Evolutionary conservation across 1,140 invertebrate genomes (phyloP).

Genomic region (Hestina assimilis): DNA sequence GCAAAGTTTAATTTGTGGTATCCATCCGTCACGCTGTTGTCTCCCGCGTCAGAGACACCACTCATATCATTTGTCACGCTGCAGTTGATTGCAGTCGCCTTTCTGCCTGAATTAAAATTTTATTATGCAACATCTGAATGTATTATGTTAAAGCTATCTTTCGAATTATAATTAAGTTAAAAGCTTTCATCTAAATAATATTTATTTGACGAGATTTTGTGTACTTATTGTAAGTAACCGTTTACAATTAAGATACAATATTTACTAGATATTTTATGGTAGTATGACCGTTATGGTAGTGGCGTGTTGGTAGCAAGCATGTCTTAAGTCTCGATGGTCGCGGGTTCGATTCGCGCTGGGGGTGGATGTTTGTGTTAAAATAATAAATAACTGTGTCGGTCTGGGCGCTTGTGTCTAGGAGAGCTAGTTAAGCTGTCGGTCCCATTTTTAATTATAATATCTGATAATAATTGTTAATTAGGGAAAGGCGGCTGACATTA

Average conservation of each 20-base stretch:
- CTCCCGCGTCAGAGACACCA: conserved; percentile 34
- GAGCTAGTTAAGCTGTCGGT: no score
- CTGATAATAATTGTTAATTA: no score
- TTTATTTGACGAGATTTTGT: neutral
- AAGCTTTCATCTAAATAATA: neutral
- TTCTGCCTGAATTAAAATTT: conserved; percentile 19
- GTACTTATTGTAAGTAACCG: neutral
- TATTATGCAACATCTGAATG: conserved; percentile 23
- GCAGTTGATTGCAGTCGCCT: conserved; percentile 26
- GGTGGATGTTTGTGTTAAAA: no score
- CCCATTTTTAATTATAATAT: no score
- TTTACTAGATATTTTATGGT: neutral
- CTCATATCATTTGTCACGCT: conserved; percentile 42
- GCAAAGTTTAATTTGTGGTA: conserved; percentile 26
- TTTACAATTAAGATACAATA: neutral
- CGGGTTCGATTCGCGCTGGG: no score
- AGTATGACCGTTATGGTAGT: neutral
- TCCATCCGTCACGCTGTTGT: conserved; percentile 28
- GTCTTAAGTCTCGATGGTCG: no score
- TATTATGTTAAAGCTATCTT: conserved; percentile 1
- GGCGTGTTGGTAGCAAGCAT: no score
- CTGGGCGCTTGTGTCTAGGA: no score
- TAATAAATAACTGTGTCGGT: no score
- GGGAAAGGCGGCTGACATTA: no score
- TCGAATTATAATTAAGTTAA: conserved; percentile 4